Evolutionary conservation across 1,140 invertebrate species (phyloP).

Genomic region (Lasioglossum albipes): DNA sequence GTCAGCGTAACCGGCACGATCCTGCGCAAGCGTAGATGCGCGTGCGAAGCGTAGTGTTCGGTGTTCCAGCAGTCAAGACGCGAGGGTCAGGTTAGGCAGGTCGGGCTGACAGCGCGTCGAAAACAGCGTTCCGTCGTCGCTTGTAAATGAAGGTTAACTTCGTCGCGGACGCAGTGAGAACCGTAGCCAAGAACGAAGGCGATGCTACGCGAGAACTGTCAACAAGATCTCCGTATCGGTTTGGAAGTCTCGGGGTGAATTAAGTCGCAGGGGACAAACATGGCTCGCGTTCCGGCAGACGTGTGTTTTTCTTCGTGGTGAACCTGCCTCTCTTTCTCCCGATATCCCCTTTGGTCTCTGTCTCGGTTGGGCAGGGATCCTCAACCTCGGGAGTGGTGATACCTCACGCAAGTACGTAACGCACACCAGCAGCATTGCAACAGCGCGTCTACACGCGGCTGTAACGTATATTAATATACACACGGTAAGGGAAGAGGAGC

Average conservation of each 20-base stretch:
- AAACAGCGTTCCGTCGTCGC: constrained; percentile 43
- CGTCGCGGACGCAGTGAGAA: constrained; percentile 1
- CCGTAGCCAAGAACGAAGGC: constrained; percentile 30
- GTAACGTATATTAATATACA: constrained; percentile 44
- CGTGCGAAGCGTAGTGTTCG: constrained; percentile 24
- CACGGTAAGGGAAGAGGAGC: constrained; percentile 41
- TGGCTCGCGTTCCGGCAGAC: constrained; percentile 45
- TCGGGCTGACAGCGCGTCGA: constrained; percentile 50
- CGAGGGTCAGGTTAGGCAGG: constrained; percentile 62
- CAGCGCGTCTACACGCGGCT: constrained; percentile 15
- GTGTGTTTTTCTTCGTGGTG: constrained; percentile 50
- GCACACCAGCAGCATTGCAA: constrained; percentile 15
- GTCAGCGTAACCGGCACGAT: constrained; percentile 9
- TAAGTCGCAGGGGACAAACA: constrained; percentile 33
- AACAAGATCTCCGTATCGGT: constrained; percentile 29
- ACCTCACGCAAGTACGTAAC: constrained; percentile 48
- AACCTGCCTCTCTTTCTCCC: constrained; percentile 14
- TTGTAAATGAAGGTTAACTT: constrained; percentile 45
- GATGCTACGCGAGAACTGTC: constrained; percentile 30
- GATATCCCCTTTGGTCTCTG: constrained; percentile 10
- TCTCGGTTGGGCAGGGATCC: constrained; percentile 51
- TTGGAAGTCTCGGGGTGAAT: constrained; percentile 31
- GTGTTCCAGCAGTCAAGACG: constrained; percentile 38
- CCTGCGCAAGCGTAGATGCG: constrained; percentile 47
- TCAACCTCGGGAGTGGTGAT: constrained; percentile 59